Base-by-base conservation (phyloP, 2,113 vertebrate species). In the Peromyscus leucopus region DNA sequence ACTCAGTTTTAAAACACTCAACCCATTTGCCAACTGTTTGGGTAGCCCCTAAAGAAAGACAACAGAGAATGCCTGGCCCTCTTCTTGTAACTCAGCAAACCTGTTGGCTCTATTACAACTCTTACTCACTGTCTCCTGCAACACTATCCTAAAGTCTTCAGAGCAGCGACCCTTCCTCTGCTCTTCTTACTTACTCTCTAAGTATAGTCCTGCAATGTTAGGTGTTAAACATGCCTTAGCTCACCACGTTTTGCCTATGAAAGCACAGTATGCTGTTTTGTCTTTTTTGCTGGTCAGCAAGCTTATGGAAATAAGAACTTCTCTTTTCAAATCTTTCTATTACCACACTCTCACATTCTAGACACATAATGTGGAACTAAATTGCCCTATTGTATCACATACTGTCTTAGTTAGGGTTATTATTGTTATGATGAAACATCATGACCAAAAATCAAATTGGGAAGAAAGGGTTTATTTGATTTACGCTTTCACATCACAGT, bases 321-420 rank as follows among this genome's bases (percentile, higher is more conserved):
- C 36, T 48, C n/a, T 71, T 69, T 33, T 63, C 75, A n/a, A 63
- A 6, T 83, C 42, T 74, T 31, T 79, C 65, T 91, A 17, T 71
- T 69, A 42, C 22, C 36, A 55, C 5, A 31, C 61, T 19, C n/a
- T 88, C 63, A 84, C 75, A 61, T 71, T 71, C 46, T 75, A 75
- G 59, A 80, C 51, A 85, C 33, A 85, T 4, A 89, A 36, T 51
- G 83, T 67, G 72, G 36, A 86, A 67, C 51, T 86, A 89, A 91
- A 89, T 79, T 80, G 59, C 82, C 92, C 93, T 87, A 97, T 86
- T 0, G 0, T 61, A 96, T 96, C 33, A 36, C 17, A 13, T 2
- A 24, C 24, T 42, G 10, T 75, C 39, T 46, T 46, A 26, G n/a
- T 22, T 74, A 39, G n/a, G 22, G 74, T 75, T 42, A 24, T 24